A percentile compares a stretch with the other conserved stretches of the same genome.
These are phyloP conservation scores for Manis javanica DNA, from an alignment of 2,797 vertebrate genomes.

Conservation along the genomic window DNA sequence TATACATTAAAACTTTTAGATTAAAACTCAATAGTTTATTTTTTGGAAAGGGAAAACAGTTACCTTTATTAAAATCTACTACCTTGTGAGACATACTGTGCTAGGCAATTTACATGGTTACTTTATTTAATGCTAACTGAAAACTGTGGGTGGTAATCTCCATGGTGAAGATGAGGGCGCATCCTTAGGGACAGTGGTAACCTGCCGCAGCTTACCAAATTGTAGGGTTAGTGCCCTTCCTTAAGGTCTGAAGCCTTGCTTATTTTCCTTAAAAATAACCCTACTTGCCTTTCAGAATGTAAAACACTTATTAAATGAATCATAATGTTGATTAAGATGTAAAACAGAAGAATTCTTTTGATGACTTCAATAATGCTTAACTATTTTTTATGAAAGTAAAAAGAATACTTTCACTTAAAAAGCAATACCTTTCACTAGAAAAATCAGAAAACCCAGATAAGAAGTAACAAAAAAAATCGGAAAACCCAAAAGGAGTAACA, in stretches of 20 bases:
- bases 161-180: not conserved
- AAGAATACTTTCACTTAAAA: not conserved
- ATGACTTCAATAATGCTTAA: not conserved
- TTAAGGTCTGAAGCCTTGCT: not conserved
- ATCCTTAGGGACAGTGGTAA: too few species aligned
- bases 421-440: not conserved
- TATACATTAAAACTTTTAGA: not conserved
- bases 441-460: constrained; percentile 18
- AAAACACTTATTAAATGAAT: constrained; percentile 6
- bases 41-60: not conserved
- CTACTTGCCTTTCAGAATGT: not conserved
- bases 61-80: not conserved
- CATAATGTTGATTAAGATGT: constrained; percentile 15
- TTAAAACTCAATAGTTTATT: not conserved
- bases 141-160: not conserved
- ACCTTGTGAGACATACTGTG: not conserved
- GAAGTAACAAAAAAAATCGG: not conserved
- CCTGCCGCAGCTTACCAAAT: not conserved
- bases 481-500: not conserved
- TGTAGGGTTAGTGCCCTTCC: not conserved
- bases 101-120: not conserved
- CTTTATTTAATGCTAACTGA: not conserved
- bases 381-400: constrained; percentile 34
- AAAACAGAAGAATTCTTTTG: constrained; percentile 4
- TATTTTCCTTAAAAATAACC: constrained; percentile 28